Base-by-base conservation (phyloP, 2,113 vertebrate genomes). In the Romanogobio albipinnatus region DNA sequence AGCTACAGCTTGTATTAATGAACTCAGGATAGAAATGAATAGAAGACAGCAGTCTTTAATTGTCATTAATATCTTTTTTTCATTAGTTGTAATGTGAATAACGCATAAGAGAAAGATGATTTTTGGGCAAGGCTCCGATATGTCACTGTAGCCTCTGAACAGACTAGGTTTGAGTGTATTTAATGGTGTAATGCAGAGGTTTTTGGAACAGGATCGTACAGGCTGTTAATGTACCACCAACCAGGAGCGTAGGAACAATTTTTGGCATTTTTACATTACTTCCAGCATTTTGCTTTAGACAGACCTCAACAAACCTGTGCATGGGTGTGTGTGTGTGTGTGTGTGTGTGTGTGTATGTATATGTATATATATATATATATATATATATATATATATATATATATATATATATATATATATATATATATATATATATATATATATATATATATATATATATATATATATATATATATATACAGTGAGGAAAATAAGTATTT, bases 221-320 rank as follows among this genome's bases (percentile, higher is more conserved):
- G 13, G 33, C 76, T 78, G 76, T 39, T 76, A 33, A 11, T 36
- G 75, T 76, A 36, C 51, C 29, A 76, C 75, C 75, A 58, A 22
- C 75, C 17, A 76, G 15, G 49, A 51, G 26, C 9, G 2, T 11
- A 56, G 49, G 47, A 51, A 56, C 47, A 33, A 56, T 76, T 76
- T 76, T 70, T n/a, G 66, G 17, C 9, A 70, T 22, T 70, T 43
- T 70, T 22, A 70, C 49, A 76, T 53, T 51, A 29, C 73, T 33
- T 76, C 26, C 4, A 15, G 1, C 17, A 70, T 70, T 56, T 70
- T 22, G 33, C 33, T 22, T 70, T 39, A 39, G 4, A 17, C 66
- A 70, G 66, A 70, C 17, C 39, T 22, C 66, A 39, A 17, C 33
- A 70, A 70, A 43, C 66, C 33, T 70, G 66, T 22, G 17, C 29